These are phyloP conservation scores for Sarcophilus harrisii DNA, from an alignment of 2,797 vertebrate genomes.

Conservation along the genomic window DNA sequence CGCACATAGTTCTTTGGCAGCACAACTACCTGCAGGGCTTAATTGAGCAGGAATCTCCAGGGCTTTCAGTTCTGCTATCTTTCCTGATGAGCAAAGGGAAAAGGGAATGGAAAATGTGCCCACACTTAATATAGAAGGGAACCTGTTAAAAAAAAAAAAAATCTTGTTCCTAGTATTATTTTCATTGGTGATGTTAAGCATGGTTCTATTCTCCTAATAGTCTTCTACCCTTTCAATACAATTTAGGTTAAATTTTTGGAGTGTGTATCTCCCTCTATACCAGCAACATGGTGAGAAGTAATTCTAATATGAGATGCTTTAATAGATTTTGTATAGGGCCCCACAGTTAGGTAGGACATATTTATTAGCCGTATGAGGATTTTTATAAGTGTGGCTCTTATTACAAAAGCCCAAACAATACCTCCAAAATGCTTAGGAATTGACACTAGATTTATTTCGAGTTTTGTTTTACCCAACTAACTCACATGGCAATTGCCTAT, in stretches of 20 bases:
- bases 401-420: slow-evolving; percentile 24
- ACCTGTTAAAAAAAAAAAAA: background rate
- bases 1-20: slow-evolving; percentile 57
- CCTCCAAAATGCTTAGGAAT: slow-evolving; percentile 57
- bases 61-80: slow-evolving; percentile 41
- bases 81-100: slow-evolving; percentile 74
- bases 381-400: slow-evolving; percentile 47
- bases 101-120: slow-evolving; percentile 23
- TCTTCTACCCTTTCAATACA: slow-evolving; percentile 40
- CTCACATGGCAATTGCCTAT: slow-evolving; percentile 60
- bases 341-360: slow-evolving; percentile 59
- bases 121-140: slow-evolving; percentile 53
- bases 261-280: background rate
- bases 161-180: slow-evolving; percentile 62
- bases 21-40: slow-evolving; percentile 63
- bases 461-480: slow-evolving; percentile 53
- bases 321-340: slow-evolving; percentile 41
- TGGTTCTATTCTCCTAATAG: slow-evolving; percentile 47
- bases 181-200: slow-evolving; percentile 73
- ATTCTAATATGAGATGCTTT: slow-evolving; percentile 60
- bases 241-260: background rate
- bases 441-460: slow-evolving; percentile 44
- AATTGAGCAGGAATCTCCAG: slow-evolving; percentile 69
- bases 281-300: slow-evolving; percentile 13
- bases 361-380: slow-evolving; percentile 67